A percentile compares a stretch with the other conserved stretches of the same genome.
Evolutionary conservation across 2,113 vertebrate genomes (phyloP).

Genomic region (Pterophyllum scalare): DNA sequence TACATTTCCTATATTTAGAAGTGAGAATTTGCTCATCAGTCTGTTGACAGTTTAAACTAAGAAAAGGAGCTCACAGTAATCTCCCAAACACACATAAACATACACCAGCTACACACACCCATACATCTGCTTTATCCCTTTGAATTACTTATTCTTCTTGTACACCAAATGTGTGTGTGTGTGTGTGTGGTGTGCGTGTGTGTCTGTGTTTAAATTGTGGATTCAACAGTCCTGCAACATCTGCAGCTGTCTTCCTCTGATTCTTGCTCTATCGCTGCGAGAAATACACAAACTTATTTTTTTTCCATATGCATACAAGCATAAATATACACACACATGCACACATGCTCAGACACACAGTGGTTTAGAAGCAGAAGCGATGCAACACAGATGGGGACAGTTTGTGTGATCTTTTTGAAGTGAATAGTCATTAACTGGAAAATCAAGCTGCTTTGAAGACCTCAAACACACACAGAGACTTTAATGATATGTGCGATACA

Average conservation of each 20-base stretch:
- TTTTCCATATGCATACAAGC: neutral
- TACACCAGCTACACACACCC: neutral
- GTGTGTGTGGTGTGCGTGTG: neutral
- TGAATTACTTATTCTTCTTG: conserved; percentile 13
- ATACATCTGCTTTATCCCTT: conserved; percentile 9
- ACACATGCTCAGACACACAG: neutral
- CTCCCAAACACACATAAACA: neutral
- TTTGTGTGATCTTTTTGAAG: conserved; percentile 49
- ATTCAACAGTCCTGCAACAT: conserved; percentile 52
- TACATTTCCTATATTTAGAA: neutral
- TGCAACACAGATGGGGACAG: conserved; percentile 50
- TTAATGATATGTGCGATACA: conserved; percentile 41
- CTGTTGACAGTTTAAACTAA: neutral
- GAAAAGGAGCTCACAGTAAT: neutral
- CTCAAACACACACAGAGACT: conserved; percentile 36
- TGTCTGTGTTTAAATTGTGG: neutral
- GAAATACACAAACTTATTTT: neutral
- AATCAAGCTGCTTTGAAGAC: conserved; percentile 64
- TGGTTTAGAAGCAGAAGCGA: conserved; percentile 7
- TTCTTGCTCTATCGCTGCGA: neutral
- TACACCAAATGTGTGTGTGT: neutral
- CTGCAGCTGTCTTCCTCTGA: conserved; percentile 27
- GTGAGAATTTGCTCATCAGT: neutral
- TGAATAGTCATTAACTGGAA: conserved; percentile 62
- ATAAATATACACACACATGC: neutral